phyloP scores from a whole-genome alignment of 2,888 invertebrate species.

The Tenthredo mesomela region DNA sequence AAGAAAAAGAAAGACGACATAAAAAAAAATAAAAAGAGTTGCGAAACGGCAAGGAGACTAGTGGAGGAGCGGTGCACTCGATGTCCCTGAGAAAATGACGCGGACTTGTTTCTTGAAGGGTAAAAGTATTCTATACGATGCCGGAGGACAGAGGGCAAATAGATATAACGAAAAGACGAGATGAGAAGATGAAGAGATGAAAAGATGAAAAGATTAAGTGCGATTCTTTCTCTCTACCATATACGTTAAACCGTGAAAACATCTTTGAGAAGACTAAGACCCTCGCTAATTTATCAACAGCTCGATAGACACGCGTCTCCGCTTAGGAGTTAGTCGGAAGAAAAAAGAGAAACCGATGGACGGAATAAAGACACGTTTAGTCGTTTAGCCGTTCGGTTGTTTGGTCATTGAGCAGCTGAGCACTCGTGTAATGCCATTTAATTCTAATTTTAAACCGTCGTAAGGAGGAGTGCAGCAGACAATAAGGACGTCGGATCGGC shows the following conservation, averaged over 20 bases:
- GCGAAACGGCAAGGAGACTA: background rate
- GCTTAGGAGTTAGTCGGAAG: background rate
- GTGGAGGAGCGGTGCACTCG: slow-evolving; percentile 34
- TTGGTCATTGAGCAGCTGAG: slow-evolving; percentile 25
- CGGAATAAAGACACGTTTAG: slow-evolving; percentile 17
- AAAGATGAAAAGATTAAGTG: slow-evolving; percentile 31
- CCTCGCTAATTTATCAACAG: slow-evolving; percentile 64
- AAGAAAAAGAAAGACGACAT: background rate
- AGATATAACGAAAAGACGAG: slow-evolving; percentile 54
- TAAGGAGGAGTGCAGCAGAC: background rate
- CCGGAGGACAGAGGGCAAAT: slow-evolving; percentile 18
- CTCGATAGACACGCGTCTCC: slow-evolving; percentile 56
- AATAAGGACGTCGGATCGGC: slow-evolving; percentile 13
- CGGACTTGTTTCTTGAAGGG: slow-evolving; percentile 48
- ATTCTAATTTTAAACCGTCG: slow-evolving; percentile 44
- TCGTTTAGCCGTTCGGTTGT: slow-evolving; percentile 36
- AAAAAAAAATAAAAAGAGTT: slow-evolving; percentile 44
- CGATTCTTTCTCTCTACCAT: slow-evolving; percentile 45
- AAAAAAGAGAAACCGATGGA: background rate
- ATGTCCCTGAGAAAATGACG: slow-evolving; percentile 51
- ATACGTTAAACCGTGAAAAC: slow-evolving; percentile 24
- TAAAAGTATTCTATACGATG: slow-evolving; percentile 6
- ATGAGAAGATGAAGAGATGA: slow-evolving; percentile 42
- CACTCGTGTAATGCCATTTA: slow-evolving; percentile 30
- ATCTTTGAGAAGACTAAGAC: slow-evolving; percentile 11